Evolutionary conservation across 2,797 vertebrate species (phyloP), one percentile per base, ranked within the genome.

Genomic region (Dicrostonyx torquatus): DNA sequence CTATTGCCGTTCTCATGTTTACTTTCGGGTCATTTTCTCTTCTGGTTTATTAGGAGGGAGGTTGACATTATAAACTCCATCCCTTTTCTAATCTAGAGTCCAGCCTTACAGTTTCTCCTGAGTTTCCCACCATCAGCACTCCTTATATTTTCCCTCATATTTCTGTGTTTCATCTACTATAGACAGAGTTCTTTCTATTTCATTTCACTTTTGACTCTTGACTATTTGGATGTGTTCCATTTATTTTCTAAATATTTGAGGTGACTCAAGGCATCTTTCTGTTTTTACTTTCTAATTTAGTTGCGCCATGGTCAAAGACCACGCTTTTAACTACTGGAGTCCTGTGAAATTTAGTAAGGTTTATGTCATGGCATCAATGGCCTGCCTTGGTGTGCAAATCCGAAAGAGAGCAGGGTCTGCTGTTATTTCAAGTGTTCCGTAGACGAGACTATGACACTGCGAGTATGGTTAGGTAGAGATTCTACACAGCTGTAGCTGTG

Each of bases 241-340:
- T 85, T 34, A 50, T 72, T 94, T 94, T 85, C 43, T 24, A 77
- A 87, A 77, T 68, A 73, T 17, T 68, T 45, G 43, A 92, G 2
- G 29, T 55, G 29, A 34, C 77, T 68, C 22, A 50, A 68, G 29
- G 9, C 76, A 34, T 34, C 31, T 72, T 85, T 60, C 13, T 48
- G 26, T 13, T 89, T 64, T 3, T 94, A 45, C 87, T 78, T 68
- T 96, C 22, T 94, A 31, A 68, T 43, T 93, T 68, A 18, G 34
- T 48, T 76, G 40, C 2, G n/a, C 31, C n/a, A 14, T 48, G 55
- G 20, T 58, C 72, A 48, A 48, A 43, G 37, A 83, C 76, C 0
- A 45, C 31, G 31, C 2, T 58, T n/a, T 90, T 18, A 72, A 64
- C 58, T 31, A 55, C 10, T 34, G 53, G 13, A 66, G 58, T 76